Evolutionary conservation across 2,888 invertebrate species (phyloP).

Genomic region (Stenotaenia linearis): DNA sequence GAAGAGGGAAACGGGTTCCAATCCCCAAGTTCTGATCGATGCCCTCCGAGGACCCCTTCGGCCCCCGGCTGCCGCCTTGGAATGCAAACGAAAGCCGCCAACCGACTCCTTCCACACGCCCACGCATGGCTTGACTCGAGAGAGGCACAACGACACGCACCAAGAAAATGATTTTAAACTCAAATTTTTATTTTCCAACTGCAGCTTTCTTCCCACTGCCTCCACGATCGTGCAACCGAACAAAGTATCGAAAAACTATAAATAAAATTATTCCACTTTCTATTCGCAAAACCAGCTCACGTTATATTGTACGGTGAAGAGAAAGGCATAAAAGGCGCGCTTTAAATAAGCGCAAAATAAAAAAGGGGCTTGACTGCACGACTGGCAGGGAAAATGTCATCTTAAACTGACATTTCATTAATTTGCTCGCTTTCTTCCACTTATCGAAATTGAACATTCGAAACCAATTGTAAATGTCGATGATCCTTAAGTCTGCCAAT

Average conservation of each 20-base stretch:
- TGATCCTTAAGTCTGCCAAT: neutral
- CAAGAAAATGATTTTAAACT: constrained; percentile 26
- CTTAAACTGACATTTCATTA: constrained; percentile 22
- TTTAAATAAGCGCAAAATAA: neutral
- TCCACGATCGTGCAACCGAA: neutral
- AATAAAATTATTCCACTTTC: constrained; percentile 24
- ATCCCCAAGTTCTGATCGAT: constrained; percentile 11
- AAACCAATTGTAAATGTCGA: neutral
- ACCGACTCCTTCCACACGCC: constrained; percentile 24
- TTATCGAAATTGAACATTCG: constrained; percentile 21
- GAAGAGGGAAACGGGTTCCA: constrained; percentile 10
- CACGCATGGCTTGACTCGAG: constrained; percentile 23
- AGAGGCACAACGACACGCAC: constrained; percentile 26
- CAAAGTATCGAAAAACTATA: constrained; percentile 26
- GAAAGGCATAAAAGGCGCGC: neutral
- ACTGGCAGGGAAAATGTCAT: neutral
- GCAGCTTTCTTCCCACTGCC: constrained; percentile 2
- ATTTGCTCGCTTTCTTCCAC: neutral
- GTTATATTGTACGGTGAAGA: neutral
- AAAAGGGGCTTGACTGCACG: neutral
- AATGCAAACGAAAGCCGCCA: constrained; percentile 26
- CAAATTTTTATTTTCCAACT: constrained; percentile 26
- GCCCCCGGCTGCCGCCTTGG: constrained; percentile 11
- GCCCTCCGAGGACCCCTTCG: constrained; percentile 19
- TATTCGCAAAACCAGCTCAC: neutral